These are phyloP conservation scores for Corvus hawaiiensis DNA, from an alignment of 2,113 vertebrate genomes.

Conservation along the genomic window DNA sequence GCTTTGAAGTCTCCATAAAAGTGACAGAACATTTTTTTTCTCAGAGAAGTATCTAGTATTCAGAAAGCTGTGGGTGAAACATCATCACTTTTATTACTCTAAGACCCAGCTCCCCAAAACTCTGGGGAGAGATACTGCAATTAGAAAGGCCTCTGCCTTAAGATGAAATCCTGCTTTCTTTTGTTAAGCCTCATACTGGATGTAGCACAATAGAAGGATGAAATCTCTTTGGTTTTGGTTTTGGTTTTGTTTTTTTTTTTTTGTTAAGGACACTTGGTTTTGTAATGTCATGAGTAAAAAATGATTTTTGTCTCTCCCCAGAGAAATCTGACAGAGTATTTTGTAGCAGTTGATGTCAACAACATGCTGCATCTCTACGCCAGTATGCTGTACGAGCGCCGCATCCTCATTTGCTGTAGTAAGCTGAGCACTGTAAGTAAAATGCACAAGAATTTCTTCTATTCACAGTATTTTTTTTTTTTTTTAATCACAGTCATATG, in stretches of 20 bases:
- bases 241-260: background rate
- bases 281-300: background rate
- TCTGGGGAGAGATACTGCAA: background rate
- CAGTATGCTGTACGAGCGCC: conserved; percentile 95
- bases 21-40: background rate
- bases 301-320: conserved; percentile 67
- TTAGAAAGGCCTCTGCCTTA: background rate
- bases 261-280: background rate
- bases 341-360: conserved; percentile 97
- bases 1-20: background rate
- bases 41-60: conserved; percentile 25
- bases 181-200: background rate
- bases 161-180: background rate
- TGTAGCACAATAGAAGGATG: background rate
- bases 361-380: conserved; percentile 99
- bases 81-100: background rate
- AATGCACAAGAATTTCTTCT: background rate
- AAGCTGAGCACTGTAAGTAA: conserved; percentile 97
- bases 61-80: conserved; percentile 33
- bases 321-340: conserved; percentile 98
- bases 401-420: conserved; percentile 94
- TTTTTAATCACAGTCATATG: background rate
- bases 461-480: background rate
- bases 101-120: background rate
- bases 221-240: background rate